Evolutionary conservation across 2,888 invertebrate genomes (phyloP).

Genomic region (Lomographa bimaculata): DNA sequence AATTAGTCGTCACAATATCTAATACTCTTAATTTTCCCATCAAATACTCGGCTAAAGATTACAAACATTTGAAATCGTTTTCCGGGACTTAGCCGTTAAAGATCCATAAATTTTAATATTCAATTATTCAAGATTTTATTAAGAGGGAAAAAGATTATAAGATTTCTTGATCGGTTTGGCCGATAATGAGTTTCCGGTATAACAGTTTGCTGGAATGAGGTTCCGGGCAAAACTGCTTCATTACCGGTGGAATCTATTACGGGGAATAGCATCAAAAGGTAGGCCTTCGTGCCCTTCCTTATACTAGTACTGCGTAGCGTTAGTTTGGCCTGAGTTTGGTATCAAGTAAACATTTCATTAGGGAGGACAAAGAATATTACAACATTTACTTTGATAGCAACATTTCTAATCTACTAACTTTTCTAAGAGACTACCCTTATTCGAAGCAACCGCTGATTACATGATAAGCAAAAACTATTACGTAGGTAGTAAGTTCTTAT

Average conservation of each 20-base stretch:
- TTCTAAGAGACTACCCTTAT: conserved; percentile 1
- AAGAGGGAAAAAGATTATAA: conserved; percentile 71
- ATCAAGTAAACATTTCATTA: conserved; percentile 27
- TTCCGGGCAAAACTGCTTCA: conserved; percentile 57
- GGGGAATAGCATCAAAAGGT: conserved; percentile 47
- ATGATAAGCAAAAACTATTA: too few relatives aligned
- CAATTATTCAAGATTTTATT: conserved; percentile 77
- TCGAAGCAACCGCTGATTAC: conserved; percentile 8
- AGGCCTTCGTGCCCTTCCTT: conserved; percentile 33
- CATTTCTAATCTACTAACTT: conserved; percentile 1
- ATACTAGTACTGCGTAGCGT: conserved; percentile 34
- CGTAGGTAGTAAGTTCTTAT: too few relatives aligned
- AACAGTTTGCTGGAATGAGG: conserved; percentile 69
- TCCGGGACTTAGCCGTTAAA: conserved; percentile 45
- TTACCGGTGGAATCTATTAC: conserved; percentile 56
- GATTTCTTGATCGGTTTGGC: conserved; percentile 73
- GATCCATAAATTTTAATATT: conserved; percentile 62
- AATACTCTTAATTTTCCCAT: too few relatives aligned
- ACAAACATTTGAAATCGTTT: conserved; percentile 41
- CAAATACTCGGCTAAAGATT: conserved; percentile 14
- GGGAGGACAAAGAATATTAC: conserved; percentile 27
- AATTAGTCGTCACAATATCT: too few relatives aligned
- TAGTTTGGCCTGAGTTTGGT: conserved; percentile 24
- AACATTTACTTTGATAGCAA: conserved; percentile 14
- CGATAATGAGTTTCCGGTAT: conserved; percentile 77